phyloP scores from a whole-genome alignment of 2,888 invertebrate species.

The Thyatira batis region DNA sequence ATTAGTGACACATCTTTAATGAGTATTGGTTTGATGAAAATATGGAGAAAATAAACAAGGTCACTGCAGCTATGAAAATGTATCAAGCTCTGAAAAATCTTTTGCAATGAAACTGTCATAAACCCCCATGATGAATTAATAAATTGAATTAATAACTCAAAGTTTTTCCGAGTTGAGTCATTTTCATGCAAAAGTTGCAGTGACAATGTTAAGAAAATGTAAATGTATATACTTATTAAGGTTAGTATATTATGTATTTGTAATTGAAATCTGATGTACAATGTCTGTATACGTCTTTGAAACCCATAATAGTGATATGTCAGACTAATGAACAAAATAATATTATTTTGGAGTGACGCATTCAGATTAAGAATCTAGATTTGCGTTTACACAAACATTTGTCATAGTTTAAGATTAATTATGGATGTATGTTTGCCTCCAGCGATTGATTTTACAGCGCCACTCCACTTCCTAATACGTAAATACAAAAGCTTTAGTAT shows the following conservation, averaged over 20 bases:
- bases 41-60: not conserved
- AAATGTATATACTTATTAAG: slow-evolving; percentile 67
- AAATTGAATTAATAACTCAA: not conserved
- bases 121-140: not conserved
- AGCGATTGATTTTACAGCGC: slow-evolving; percentile 33
- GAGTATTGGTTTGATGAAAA: not conserved
- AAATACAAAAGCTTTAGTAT: slow-evolving; percentile 78
- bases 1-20: not conserved
- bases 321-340: slow-evolving; percentile 51
- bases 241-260: slow-evolving; percentile 55
- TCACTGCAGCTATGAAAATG: not conserved
- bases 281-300: slow-evolving; percentile 78
- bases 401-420: slow-evolving; percentile 10
- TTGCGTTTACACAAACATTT: slow-evolving; percentile 15
- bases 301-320: slow-evolving; percentile 58
- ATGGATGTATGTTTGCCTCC: not conserved
- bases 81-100: not conserved
- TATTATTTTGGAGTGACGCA: slow-evolving; percentile 51
- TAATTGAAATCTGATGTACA: slow-evolving; percentile 79
- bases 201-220: slow-evolving; percentile 14
- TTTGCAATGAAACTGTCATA: not conserved
- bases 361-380: slow-evolving; percentile 15
- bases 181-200: slow-evolving; percentile 2
- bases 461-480: slow-evolving; percentile 72
- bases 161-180: not conserved